Base-by-base conservation (phyloP, 2,797 vertebrate genomes). In the Euphonia xanthogaster region DNA sequence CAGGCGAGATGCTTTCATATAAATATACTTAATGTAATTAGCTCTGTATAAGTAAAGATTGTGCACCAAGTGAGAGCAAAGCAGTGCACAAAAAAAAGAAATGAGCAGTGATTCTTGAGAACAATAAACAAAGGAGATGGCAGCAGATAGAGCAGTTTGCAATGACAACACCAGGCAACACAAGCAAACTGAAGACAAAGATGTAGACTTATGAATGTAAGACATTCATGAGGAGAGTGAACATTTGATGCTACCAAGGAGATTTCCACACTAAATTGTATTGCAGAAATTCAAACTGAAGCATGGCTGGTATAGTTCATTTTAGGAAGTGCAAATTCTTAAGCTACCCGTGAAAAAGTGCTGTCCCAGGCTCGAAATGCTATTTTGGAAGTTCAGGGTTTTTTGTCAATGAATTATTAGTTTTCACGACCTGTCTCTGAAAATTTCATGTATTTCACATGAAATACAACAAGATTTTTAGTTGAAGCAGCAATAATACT, bases 41-140 rank as follows among this genome's bases (percentile, higher is more conserved):
- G 39, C 30, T 87, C 22, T 54, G 21, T 1, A 1, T 81, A 86
- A 89, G 35, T 66, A 84, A 88, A 88, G 65, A 60, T 50, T n/a
- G 33, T 7, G 5, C 25, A 48, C 5, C 33, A 51, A 78, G 50
- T 68, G 61, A 68, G 73, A 91, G 27, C 51, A 55, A 28, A 89
- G 35, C 7, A 85, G 17, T 28, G 21, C 54, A 40, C 54, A 21
- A 53, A 44, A 60, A 35, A 74, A 84, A 45, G 2, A 78, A 51
- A 70, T 21, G 42, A 87, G 11, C 78, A 75, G 17, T 51, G 72
- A 45, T 75, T 71, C 75, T 77, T 48, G 68, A 68, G 75, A 93
- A 96, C 93, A 94, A 76, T 51, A 75, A 58, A 96, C 96, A 97
- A 96, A 94, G 87, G 95, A 90, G 94, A 94, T 12, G 9, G 92